Conservation (phyloP, 2,888 invertebrate genomes). For the Hofmannophila pseudospretella region DNA sequence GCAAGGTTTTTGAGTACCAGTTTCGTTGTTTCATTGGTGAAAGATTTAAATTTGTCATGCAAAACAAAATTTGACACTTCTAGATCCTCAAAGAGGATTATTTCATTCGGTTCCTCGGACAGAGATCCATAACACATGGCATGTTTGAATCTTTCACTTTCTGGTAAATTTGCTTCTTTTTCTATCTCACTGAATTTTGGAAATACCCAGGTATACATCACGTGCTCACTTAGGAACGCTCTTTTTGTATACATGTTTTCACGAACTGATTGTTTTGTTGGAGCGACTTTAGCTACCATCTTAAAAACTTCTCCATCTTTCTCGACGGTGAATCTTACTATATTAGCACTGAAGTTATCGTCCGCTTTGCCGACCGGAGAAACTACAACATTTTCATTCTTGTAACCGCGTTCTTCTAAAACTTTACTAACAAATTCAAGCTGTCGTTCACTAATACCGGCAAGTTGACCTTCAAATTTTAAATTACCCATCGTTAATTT, state of each 20-base stretch:
- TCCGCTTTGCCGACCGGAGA: slow-evolving; percentile 29
- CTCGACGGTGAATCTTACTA: slow-evolving; percentile 26
- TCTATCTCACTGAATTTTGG: slow-evolving; percentile 30
- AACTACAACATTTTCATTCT: slow-evolving; percentile 24
- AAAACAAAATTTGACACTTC: slow-evolving; percentile 22
- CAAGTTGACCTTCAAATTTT: slow-evolving; percentile 30
- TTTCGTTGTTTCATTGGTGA: slow-evolving; percentile 19
- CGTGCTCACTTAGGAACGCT: slow-evolving; percentile 30
- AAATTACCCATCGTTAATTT: slow-evolving; percentile 15
- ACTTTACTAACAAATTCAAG: slow-evolving; percentile 30
- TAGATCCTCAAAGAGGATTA: slow-evolving; percentile 41
- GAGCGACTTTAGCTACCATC: slow-evolving; percentile 33
- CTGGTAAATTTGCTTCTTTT: slow-evolving; percentile 21
- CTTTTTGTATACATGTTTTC: slow-evolving; percentile 10
- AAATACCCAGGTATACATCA: slow-evolving; percentile 30
- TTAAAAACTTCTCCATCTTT: slow-evolving; percentile 23
- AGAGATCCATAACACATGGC: slow-evolving; percentile 32
- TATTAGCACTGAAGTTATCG: slow-evolving; percentile 35
- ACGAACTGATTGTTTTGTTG: slow-evolving; percentile 18
- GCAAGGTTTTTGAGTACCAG: slow-evolving; percentile 30
- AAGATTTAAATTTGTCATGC: slow-evolving; percentile 24
- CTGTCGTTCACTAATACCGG: slow-evolving; percentile 26
- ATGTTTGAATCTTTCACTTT: slow-evolving; percentile 24
- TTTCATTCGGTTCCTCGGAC: slow-evolving; percentile 28
- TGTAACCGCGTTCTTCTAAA: slow-evolving; percentile 28